phyloP scores from a whole-genome alignment of 1,140 invertebrate genomes.

The Drosophila paulistorum region DNA sequence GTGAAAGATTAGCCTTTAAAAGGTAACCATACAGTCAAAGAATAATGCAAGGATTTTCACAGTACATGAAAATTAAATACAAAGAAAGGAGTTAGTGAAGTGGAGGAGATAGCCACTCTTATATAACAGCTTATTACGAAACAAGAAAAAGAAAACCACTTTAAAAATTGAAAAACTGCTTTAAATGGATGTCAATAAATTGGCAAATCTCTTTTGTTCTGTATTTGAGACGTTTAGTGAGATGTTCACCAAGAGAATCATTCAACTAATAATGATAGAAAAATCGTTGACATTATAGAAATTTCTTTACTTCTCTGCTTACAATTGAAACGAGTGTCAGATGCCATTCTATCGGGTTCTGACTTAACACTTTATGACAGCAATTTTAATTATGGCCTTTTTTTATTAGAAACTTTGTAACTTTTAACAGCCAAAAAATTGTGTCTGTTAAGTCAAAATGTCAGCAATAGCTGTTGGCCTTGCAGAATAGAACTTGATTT shows the following conservation, averaged over 20 bases:
- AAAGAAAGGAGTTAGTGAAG: neutral
- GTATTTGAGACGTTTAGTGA: too few relatives aligned
- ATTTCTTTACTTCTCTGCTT: too few relatives aligned
- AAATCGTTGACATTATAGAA: too few relatives aligned
- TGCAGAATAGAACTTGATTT: constrained; percentile 43
- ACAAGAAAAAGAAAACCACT: too few relatives aligned
- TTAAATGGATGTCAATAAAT: too few relatives aligned
- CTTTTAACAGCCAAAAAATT: neutral
- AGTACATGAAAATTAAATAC: constrained; percentile 15
- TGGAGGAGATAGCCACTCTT: neutral
- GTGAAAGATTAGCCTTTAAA: constrained; percentile 19
- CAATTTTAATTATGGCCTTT: neutral
- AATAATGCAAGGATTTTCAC: constrained; percentile 11
- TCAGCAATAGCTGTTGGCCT: constrained; percentile 45
- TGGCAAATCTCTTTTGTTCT: too few relatives aligned
- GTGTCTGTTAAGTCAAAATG: constrained; percentile 29
- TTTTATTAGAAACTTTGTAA: constrained; percentile 1
- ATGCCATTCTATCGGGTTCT: too few relatives aligned
- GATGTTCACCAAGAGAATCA: too few relatives aligned
- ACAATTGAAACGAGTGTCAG: too few relatives aligned
- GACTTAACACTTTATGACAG: neutral
- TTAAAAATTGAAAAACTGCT: too few relatives aligned
- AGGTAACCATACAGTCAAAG: constrained; percentile 9
- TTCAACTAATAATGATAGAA: too few relatives aligned
- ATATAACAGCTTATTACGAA: neutral